Conservation (phyloP, 1,140 invertebrate species). For the Helicoverpa zea region DNA sequence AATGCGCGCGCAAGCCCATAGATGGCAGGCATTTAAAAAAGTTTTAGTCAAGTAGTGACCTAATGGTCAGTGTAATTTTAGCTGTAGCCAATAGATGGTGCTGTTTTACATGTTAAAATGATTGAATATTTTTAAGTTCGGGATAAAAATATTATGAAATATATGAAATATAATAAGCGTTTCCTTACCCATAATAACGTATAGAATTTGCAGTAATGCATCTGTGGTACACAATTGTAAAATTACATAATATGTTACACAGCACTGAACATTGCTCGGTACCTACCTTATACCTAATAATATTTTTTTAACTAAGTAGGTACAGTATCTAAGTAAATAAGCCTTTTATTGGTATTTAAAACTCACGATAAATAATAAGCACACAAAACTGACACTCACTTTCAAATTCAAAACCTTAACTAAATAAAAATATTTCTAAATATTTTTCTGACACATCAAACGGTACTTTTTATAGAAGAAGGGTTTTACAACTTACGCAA, state of each 20-base stretch:
- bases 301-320: too few species aligned
- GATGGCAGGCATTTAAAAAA: constrained; percentile 66
- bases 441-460: constrained; percentile 41
- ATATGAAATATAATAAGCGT: too few species aligned
- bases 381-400: not conserved
- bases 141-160: too few species aligned
- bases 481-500: constrained; percentile 69
- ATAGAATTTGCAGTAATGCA: too few species aligned
- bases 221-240: too few species aligned
- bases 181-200: not conserved
- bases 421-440: constrained; percentile 22
- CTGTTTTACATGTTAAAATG: constrained; percentile 50
- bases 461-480: constrained; percentile 57
- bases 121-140: constrained; percentile 4
- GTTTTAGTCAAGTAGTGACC: constrained; percentile 31
- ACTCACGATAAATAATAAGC: not conserved
- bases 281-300: too few species aligned
- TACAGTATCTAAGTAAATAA: too few species aligned
- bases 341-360: too few species aligned
- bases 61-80: constrained; percentile 58
- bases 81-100: constrained; percentile 72
- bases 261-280: too few species aligned
- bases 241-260: too few species aligned
- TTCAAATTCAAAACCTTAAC: constrained; percentile 1
- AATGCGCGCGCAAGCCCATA: constrained; percentile 67